Evolutionary conservation across 2,888 invertebrate genomes (phyloP).

Genomic region (Odiellus spinosus): DNA sequence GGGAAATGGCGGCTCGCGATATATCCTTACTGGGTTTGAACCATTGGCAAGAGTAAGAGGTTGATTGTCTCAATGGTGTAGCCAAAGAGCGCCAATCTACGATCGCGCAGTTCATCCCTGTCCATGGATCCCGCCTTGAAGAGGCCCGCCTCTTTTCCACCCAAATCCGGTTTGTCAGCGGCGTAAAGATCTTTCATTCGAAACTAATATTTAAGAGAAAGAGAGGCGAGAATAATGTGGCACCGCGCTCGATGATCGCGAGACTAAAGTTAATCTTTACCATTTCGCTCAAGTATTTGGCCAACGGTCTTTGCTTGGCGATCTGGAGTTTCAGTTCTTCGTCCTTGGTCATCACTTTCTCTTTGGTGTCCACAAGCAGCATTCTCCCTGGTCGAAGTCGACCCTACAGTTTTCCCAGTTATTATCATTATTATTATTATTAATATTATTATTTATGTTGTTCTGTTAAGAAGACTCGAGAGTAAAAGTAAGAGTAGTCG

Average conservation of each 20-base stretch:
- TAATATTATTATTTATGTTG: too few species aligned
- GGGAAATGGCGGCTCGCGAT: neutral
- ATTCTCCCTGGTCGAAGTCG: slow-evolving; percentile 95
- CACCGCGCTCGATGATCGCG: slow-evolving; percentile 25
- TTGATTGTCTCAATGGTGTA: slow-evolving; percentile 91
- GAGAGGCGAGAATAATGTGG: neutral
- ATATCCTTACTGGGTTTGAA: slow-evolving; percentile 60
- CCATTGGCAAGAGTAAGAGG: slow-evolving; percentile 88
- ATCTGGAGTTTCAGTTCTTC: slow-evolving; percentile 79
- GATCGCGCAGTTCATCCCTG: slow-evolving; percentile 41
- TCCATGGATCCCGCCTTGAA: slow-evolving; percentile 9
- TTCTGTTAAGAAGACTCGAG: too few species aligned
- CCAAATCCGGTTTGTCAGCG: slow-evolving; percentile 22
- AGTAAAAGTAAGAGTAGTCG: too few species aligned
- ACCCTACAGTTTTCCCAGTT: slow-evolving; percentile 45
- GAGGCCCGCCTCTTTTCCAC: too few species aligned
- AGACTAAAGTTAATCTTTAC: slow-evolving; percentile 36
- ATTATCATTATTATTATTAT: neutral
- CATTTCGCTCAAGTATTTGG: slow-evolving; percentile 69
- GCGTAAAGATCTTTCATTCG: slow-evolving; percentile 31
- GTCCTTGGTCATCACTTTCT: slow-evolving; percentile 77
- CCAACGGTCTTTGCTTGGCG: slow-evolving; percentile 72
- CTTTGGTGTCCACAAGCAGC: slow-evolving; percentile 85
- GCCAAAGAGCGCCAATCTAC: slow-evolving; percentile 71
- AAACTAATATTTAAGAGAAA: slow-evolving; percentile 38